phyloP scores from a whole-genome alignment of 2,113 vertebrate genomes.

The Mormoops blainvillei region DNA sequence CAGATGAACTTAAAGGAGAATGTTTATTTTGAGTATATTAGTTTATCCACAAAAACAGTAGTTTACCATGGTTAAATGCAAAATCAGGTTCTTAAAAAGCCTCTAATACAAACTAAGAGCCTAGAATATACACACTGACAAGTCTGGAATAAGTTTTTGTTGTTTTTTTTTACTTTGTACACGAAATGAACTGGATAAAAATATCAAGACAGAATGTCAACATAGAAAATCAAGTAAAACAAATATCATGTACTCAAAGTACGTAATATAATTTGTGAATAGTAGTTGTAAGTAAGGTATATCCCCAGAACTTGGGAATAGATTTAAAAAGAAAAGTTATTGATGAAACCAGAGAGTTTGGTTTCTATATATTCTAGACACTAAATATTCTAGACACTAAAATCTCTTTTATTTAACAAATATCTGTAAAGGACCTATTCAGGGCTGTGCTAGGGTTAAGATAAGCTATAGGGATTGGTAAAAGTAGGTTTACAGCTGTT shows the following conservation, averaged over 20 bases:
- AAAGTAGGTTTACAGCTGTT: neutral
- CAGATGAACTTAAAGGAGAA: neutral
- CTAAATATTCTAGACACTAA: neutral
- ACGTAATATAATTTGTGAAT: neutral
- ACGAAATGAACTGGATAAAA: slow-evolving; percentile 21
- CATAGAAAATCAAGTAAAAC: neutral
- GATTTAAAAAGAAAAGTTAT: slow-evolving; percentile 5
- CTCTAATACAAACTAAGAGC: neutral
- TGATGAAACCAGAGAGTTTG: neutral
- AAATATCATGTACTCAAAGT: neutral
- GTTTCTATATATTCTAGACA: neutral
- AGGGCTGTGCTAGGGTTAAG: neutral
- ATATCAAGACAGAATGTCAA: neutral
- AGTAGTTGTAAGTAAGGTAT: neutral
- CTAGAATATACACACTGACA: neutral
- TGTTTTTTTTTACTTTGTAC: neutral
- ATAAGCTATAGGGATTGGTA: neutral
- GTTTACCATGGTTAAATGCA: neutral
- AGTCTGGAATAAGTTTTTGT: neutral
- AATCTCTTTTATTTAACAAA: neutral
- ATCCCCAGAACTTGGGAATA: neutral
- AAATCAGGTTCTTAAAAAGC: slow-evolving; percentile 27
- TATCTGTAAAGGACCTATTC: neutral
- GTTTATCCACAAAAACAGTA: neutral
- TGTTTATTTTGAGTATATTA: neutral